Conservation (phyloP, 2,888 invertebrate genomes). For the Diaprepes abbreviatus region DNA sequence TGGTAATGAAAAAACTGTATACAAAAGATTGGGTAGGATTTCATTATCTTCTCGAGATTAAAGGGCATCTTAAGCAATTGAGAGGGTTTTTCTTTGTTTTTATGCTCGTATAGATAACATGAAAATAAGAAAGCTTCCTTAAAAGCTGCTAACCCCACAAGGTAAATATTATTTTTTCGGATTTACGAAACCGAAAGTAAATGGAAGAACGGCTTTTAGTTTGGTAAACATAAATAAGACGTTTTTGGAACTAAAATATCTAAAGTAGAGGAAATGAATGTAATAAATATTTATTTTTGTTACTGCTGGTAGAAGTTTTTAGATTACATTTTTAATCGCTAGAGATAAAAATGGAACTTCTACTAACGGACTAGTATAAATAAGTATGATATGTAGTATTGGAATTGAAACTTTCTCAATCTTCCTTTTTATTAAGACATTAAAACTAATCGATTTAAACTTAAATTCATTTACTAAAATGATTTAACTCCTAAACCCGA, state of each 20-base stretch:
- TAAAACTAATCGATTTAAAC: too few species aligned
- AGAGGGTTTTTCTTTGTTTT: background rate
- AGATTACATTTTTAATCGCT: too few species aligned
- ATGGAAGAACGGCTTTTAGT: background rate
- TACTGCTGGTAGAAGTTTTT: background rate
- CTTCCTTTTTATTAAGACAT: too few species aligned
- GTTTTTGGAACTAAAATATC: background rate
- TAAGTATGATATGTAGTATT: too few species aligned
- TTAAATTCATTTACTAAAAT: too few species aligned
- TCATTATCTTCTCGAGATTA: conserved; percentile 3
- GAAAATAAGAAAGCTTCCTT: too few species aligned
- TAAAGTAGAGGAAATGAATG: background rate
- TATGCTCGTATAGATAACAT: background rate
- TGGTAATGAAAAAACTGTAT: conserved; percentile 1
- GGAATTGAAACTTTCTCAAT: too few species aligned
- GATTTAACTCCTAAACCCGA: too few species aligned
- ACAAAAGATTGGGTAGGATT: background rate
- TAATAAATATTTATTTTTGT: background rate
- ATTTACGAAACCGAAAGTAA: background rate
- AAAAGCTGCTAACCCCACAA: too few species aligned
- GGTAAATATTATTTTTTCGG: background rate
- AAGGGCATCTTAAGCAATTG: background rate
- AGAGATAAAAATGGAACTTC: too few species aligned
- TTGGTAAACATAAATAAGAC: background rate
- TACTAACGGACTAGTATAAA: too few species aligned